Evolutionary conservation across 2,113 vertebrate genomes (phyloP), one percentile per base, ranked within the genome.

Genomic region (Marcusenius ussheri): DNA sequence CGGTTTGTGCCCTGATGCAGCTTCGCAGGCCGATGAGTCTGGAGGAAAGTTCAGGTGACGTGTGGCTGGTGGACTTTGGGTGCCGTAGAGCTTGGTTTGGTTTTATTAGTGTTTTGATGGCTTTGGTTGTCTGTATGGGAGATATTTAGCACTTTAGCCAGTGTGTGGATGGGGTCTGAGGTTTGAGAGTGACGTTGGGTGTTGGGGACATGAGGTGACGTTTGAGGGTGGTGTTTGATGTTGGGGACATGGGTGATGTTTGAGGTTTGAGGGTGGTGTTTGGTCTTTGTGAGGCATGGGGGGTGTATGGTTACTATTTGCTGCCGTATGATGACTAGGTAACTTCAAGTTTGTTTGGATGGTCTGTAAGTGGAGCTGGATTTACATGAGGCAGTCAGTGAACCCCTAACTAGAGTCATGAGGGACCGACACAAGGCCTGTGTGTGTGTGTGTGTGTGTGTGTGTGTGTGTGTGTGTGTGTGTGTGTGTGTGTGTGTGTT

Each of bases 401-500:
- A 35, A 50, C 1, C 6, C 27, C 31, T 31, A 53, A 53, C 49
- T 11, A 27, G 5, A 15, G 24, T 19, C 49, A 50, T 50, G 45
- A 74, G 45, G 19, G 42, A 50, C n/a, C 85, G 84, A 83, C 83
- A 46, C 83, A n/a, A 15, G 89, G 45, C 51, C 39, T 87, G 58
- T 58, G 70, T 10, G 89, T 88, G 77, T 45, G 51, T 91, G 42
- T 84, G n/a, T 56, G 45, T 88, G n/a, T n/a, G n/a, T n/a, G n/a
- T n/a, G n/a, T n/a, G n/a, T n/a, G n/a, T n/a, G 58, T 89, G 46
- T 87, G 58, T 58, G 70, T 10, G 89, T 88, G 77, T 45, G 51
- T 91, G 58, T 89, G 46, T 58, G 87, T 83, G 62, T 49, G 53
- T 21, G 47, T 77, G 62, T 87, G 87, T 24, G 50, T 42, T 31